These are phyloP conservation scores for Nannoperca australis DNA, from an alignment of 2,797 vertebrate species.

Conservation along the genomic window DNA sequence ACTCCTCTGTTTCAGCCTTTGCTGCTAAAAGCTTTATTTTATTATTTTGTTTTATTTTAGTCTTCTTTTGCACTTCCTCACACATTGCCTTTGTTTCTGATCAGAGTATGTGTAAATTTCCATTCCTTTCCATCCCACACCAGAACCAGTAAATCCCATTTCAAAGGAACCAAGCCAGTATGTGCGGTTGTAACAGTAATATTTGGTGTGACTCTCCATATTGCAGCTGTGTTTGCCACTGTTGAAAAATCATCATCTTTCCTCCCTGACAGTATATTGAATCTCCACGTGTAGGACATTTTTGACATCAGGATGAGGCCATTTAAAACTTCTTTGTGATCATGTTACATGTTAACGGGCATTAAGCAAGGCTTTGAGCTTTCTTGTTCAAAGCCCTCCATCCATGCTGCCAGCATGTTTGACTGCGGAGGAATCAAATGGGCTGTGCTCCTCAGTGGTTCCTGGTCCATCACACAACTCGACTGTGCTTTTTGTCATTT, in stretches of 20 bases:
- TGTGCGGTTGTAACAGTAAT: constrained; percentile 1
- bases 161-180: constrained; percentile 21
- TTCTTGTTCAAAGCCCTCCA: constrained; percentile 27
- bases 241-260: constrained; percentile 13
- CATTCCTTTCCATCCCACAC: constrained; percentile 3
- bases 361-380: constrained; percentile 25
- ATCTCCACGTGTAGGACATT: not conserved
- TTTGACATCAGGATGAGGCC: constrained; percentile 1
- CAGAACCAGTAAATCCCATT: constrained; percentile 9
- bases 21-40: constrained; percentile 9
- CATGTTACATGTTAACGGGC: constrained; percentile 15
- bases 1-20: not conserved
- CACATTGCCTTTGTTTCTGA: not conserved
- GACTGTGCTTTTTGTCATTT: constrained; percentile 24
- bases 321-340: constrained; percentile 20
- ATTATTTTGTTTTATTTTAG: constrained; percentile 4
- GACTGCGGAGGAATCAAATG: constrained; percentile 46
- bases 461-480: constrained; percentile 35
- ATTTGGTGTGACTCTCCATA: not conserved
- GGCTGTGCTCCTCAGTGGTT: constrained; percentile 23
- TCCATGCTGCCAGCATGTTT: constrained; percentile 26
- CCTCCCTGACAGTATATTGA: constrained; percentile 7
- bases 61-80: constrained; percentile 3
- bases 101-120: constrained; percentile 2
- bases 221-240: constrained; percentile 19